Base-by-base conservation (phyloP, 2,888 invertebrate genomes). In the Chrysolina haemoptera region DNA sequence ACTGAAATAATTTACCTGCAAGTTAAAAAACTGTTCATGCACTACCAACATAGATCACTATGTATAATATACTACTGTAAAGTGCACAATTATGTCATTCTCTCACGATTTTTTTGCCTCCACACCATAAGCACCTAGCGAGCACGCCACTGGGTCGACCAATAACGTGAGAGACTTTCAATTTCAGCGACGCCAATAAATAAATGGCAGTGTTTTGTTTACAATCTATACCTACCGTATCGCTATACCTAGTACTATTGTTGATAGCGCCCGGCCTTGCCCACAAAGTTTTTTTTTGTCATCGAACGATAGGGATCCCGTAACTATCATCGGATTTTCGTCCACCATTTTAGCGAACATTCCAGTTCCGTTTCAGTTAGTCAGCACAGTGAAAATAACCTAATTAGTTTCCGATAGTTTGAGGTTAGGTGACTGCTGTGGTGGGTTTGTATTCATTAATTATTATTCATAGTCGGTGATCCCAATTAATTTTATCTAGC, bases 381-480 rank as follows among this genome's bases (percentile, higher is more conserved):
- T 18, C 53, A 14, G 27, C 35, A 27, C n/a, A 35, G 22, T 35
- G 59, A 59, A 66, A 66, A 48, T 66, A 67, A 67, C 16, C 40
- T 40, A 67, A 67, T 67, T 67, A 53, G 35, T 67, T 35, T 16
- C 14, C 67, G 35, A 50, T 35, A 35, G 35, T 67, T 67, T 67
- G 67, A 67, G 67, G 67, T 67, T 67, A 67, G 27, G 67, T 67
- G 53, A 53, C 53, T 55, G 66, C 35, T 67, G 53, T 18, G 35
- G 66, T 67, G 55, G 41, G 65, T 65, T 53, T 18, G 40, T 53
- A 53, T 67, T 67, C 67, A 53, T 67, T 67, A 53, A 46, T 67
- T 41, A 50, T 50, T 50, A 50, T 35, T 12, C 35, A 16, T 35
- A 41, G 67, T 40, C 27, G 67, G 41, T 55, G 35, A 59, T 59